Conservation (phyloP, 2,888 invertebrate genomes). For the Esperia sulphurella region DNA sequence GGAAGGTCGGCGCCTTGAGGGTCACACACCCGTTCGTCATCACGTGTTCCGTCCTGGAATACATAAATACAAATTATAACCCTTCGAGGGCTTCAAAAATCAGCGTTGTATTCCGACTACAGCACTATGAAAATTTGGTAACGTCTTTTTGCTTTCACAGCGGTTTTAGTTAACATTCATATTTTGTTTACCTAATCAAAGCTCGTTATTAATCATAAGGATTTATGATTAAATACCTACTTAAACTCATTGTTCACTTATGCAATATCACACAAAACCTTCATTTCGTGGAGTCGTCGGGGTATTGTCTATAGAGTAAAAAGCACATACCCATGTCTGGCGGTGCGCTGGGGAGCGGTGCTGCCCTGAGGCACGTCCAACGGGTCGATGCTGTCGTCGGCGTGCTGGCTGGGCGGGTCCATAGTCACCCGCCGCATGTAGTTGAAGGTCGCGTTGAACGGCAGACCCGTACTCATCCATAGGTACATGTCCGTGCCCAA, state of each 20-base stretch:
- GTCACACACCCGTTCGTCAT: slow-evolving; percentile 86
- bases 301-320: background rate
- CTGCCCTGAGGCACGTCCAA: slow-evolving; percentile 84
- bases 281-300: background rate
- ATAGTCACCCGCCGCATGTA: slow-evolving; percentile 82
- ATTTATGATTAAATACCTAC: no score
- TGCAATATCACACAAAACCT: slow-evolving; percentile 33
- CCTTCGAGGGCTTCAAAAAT: slow-evolving; percentile 18
- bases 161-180: no score
- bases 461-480: slow-evolving; percentile 94
- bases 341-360: slow-evolving; percentile 88
- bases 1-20: slow-evolving; percentile 86
- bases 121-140: no score
- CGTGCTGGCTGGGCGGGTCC: slow-evolving; percentile 74
- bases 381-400: slow-evolving; percentile 80
- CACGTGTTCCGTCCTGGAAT: slow-evolving; percentile 76
- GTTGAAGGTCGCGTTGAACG: slow-evolving; percentile 93
- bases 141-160: no score
- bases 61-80: no score
- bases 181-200: no score
- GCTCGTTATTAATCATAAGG: no score
- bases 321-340: slow-evolving; percentile 82
- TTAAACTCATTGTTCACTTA: slow-evolving; percentile 25
- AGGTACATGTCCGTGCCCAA: slow-evolving; percentile 92
- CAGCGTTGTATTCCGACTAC: no score